Percentiles rank a stretch among this genome's conserved stretches.
Evolutionary conservation across 2,113 vertebrate genomes (phyloP).

Genomic region (Neodon shergylaensis): DNA sequence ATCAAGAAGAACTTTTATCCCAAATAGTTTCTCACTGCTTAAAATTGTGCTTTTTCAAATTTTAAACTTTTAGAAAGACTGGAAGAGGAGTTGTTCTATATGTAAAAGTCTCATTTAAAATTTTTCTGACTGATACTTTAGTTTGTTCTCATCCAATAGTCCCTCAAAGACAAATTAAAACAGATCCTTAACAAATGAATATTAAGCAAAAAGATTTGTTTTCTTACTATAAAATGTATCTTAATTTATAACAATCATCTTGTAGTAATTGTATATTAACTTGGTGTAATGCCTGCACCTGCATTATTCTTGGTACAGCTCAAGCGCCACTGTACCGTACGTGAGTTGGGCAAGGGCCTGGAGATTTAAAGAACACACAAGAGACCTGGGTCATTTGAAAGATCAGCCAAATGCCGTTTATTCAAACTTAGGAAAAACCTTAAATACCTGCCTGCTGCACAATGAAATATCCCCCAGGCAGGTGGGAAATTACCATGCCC

Average conservation of each 20-base stretch:
- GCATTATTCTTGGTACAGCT: no score
- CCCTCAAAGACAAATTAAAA: neutral
- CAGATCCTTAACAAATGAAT: neutral
- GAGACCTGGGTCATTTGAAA: no score
- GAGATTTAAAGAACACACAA: no score
- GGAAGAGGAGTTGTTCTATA: neutral
- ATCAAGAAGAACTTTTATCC: neutral
- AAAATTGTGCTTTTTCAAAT: neutral
- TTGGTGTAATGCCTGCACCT: neutral
- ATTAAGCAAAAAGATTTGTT: neutral
- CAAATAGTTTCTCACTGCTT: neutral
- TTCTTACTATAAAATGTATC: neutral
- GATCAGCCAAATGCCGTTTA: no score
- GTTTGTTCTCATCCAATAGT: neutral
- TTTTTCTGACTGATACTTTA: neutral
- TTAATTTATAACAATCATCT: neutral
- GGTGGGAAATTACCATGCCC: no score
- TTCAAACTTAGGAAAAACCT: no score
- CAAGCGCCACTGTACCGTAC: accelerated
- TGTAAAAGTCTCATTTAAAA: neutral
- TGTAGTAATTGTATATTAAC: neutral
- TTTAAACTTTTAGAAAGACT: neutral
- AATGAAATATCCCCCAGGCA: no score
- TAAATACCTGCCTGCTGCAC: no score
- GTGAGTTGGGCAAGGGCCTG: no score